Percentiles rank a stretch among this genome's conserved stretches.
phyloP scores from a whole-genome alignment of 2,113 vertebrate species.

The Neoarius graeffei region DNA sequence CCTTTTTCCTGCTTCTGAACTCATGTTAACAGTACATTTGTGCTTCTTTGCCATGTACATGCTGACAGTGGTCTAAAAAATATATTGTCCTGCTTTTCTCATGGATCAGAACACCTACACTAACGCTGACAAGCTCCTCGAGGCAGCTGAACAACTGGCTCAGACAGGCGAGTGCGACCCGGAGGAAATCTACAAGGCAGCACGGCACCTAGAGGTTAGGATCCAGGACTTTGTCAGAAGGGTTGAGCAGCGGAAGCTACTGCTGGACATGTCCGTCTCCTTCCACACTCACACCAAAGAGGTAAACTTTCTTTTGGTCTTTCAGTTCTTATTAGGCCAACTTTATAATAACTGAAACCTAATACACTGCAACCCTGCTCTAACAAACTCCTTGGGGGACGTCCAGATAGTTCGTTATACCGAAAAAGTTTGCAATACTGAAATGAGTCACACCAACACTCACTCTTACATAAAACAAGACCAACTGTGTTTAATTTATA shows the following conservation, averaged over 20 bases:
- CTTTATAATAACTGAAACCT: neutral
- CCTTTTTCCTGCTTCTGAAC: neutral
- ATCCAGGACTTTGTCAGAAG: conserved; percentile 97
- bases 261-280: conserved; percentile 97
- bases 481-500: too few species aligned
- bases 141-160: conserved; percentile 95
- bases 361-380: neutral
- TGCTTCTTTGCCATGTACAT: neutral
- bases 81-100: conserved; percentile 58
- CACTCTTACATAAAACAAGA: too few species aligned
- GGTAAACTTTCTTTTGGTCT: conserved; percentile 70
- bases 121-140: conserved; percentile 97
- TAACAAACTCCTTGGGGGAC: too few species aligned
- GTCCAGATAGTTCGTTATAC: too few species aligned
- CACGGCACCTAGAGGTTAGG: conserved; percentile 95
- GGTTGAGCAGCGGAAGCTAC: conserved; percentile 95
- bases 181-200: conserved; percentile 98
- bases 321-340: neutral
- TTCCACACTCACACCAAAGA: conserved; percentile 99
- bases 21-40: neutral
- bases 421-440: too few species aligned
- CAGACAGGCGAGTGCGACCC: conserved; percentile 98
- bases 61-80: neutral
- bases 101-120: conserved; percentile 92
- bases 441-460: too few species aligned